phyloP scores from a whole-genome alignment of 2,797 vertebrate genomes.

The Chromis chromis region DNA sequence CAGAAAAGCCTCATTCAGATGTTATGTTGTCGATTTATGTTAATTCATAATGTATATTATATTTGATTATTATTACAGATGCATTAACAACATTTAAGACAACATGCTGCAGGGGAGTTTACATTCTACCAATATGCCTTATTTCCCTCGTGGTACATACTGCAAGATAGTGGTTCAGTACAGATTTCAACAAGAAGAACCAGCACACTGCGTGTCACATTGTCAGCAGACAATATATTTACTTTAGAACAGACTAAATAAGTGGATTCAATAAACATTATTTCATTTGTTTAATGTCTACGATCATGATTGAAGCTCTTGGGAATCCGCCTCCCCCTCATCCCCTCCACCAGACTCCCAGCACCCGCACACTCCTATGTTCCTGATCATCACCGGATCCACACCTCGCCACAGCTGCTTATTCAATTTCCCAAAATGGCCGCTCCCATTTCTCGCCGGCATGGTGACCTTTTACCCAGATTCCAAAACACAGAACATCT shows the following conservation, averaged over 20 bases:
- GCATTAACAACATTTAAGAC: not conserved
- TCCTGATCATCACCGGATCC: slow-evolving; percentile 37
- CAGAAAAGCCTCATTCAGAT: not conserved
- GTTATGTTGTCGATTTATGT: too few species aligned
- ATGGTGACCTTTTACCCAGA: slow-evolving; percentile 83
- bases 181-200: not conserved
- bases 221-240: slow-evolving; percentile 8
- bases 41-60: too few species aligned
- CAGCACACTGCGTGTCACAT: not conserved
- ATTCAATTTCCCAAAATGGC: slow-evolving; percentile 72
- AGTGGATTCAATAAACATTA: slow-evolving; percentile 5
- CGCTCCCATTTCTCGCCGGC: slow-evolving; percentile 55
- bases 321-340: slow-evolving; percentile 1
- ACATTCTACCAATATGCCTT: not conserved
- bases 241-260: slow-evolving; percentile 22
- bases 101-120: too few species aligned
- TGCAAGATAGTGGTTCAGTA: not conserved
- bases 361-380: not conserved
- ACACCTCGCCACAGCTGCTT: slow-evolving; percentile 71
- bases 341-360: not conserved
- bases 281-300: slow-evolving; percentile 33
- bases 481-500: slow-evolving; percentile 83
- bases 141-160: too few species aligned
- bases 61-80: not conserved
- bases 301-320: not conserved